Evolutionary conservation across 2,797 vertebrate species (phyloP).

Genomic region (Carduelis carduelis): DNA sequence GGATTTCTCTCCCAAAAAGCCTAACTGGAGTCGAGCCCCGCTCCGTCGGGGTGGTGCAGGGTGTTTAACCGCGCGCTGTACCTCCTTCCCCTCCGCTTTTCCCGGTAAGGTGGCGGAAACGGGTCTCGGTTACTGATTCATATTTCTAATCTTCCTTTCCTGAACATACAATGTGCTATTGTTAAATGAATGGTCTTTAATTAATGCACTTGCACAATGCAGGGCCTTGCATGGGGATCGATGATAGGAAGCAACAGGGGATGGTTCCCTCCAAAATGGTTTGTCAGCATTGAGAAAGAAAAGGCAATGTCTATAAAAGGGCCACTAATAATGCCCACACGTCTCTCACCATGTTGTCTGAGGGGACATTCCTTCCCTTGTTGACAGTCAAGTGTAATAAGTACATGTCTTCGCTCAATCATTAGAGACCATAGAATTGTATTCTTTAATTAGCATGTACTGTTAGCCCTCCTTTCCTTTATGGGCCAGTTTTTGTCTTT

Average conservation of each 20-base stretch:
- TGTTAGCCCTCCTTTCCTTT: conserved; percentile 46
- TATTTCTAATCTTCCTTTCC: conserved; percentile 59
- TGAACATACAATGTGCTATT: conserved; percentile 53
- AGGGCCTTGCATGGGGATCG: conserved; percentile 47
- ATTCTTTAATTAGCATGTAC: conserved; percentile 68
- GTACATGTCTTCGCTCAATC: conserved; percentile 63
- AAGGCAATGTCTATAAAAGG: conserved; percentile 67
- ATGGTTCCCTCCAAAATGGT: conserved; percentile 66
- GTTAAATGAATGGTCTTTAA: conserved; percentile 62
- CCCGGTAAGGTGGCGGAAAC: not conserved
- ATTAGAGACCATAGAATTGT: conserved; percentile 61
- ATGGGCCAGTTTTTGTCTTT: not conserved
- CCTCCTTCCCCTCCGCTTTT: not conserved
- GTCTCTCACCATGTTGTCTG: conserved; percentile 71
- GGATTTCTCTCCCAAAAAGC: not conserved
- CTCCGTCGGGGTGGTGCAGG: not conserved
- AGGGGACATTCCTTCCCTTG: conserved; percentile 64
- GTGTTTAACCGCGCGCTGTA: not conserved
- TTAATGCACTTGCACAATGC: conserved; percentile 54
- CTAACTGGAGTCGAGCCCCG: not conserved
- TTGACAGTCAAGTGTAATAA: conserved; percentile 70
- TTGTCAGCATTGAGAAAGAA: conserved; percentile 62
- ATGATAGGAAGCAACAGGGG: conserved; percentile 70
- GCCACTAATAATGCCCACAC: conserved; percentile 63
- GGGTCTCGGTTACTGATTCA: not conserved